Base-by-base conservation (phyloP, 1,140 invertebrate species). In the Diabrotica undecimpunctata region DNA sequence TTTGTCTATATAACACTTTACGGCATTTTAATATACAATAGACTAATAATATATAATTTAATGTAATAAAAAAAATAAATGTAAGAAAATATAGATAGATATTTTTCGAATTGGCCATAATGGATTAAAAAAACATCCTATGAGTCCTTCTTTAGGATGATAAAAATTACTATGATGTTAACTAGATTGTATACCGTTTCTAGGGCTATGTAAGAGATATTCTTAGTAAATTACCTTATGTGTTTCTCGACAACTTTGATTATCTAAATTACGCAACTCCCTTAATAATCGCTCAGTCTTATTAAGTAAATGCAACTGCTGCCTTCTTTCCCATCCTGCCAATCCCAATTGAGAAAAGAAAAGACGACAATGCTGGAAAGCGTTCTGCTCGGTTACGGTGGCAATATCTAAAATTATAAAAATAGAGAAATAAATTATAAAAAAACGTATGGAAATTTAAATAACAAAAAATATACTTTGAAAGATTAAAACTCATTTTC, bases 231-330 rank as follows among this genome's bases (percentile, higher is more conserved):
- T 8, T 62, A 99, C 92, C 82, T 99, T 99, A 79, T 99, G 97
- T 0, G 96, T 98, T 78, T 99, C 97, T 35, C 97, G 86, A 71
- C 93, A 92, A 74, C 90, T 89, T 81, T 97, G 95, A 66, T 87
- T 86, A 77, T 99, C 97, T 13, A 99, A 83, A 80, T 98, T 95
- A 65, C 95, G 87, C 51, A 98, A 75, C 81, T 99, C 96, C 12
- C 96, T 82, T 37, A 98, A 77, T 55, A 98, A 80, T 64, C 95
- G 91, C 70, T 98, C 96, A 73, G 90, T 95, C 74, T 96, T 94
- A 56, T 91, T 88, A 38, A 98, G 81, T 38, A 98, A 82, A 79
- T 98, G 91, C 67, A 97, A 86, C 65, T 90, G 87, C 38, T 86
- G 83, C 7, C 96, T 84, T 60, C 93, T 89, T 68, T 97, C 93